These are phyloP conservation scores for Zaprionus lachaisei DNA, from an alignment of 1,140 invertebrate species.

Conservation along the genomic window DNA sequence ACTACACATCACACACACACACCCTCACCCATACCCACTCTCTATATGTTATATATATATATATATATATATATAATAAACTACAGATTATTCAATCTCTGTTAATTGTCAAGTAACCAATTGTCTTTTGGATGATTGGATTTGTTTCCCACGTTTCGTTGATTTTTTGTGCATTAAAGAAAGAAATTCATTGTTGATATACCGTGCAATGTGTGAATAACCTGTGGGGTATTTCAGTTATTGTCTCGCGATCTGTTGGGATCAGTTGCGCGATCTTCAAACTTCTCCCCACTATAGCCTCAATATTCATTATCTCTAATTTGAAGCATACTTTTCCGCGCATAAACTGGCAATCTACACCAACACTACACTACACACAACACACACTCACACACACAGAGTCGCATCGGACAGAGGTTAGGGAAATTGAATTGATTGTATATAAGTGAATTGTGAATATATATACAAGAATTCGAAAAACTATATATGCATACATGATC, in stretches of 20 bases:
- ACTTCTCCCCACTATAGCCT: background rate
- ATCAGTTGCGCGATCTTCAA: background rate
- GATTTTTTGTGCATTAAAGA: no score
- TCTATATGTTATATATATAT: background rate
- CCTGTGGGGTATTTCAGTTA: background rate
- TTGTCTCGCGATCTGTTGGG: background rate
- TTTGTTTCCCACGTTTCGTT: background rate
- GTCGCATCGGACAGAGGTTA: conserved; percentile 35
- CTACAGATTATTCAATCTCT: background rate
- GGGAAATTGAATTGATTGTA: conserved; percentile 22
- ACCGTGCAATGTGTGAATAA: background rate
- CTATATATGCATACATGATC: conserved; percentile 19
- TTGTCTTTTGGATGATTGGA: background rate
- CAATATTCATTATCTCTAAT: background rate
- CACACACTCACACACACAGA: background rate
- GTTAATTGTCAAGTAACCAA: background rate
- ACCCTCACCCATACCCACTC: background rate
- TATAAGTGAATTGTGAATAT: conserved; percentile 18
- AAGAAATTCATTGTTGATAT: background rate
- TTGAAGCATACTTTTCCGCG: conserved; percentile 19
- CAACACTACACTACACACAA: background rate
- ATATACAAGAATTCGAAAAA: conserved; percentile 20
- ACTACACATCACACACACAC: background rate
- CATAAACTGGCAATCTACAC: background rate
- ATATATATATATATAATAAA: background rate